phyloP scores from a whole-genome alignment of 1,140 invertebrate species.

The Trichoplusia ni region DNA sequence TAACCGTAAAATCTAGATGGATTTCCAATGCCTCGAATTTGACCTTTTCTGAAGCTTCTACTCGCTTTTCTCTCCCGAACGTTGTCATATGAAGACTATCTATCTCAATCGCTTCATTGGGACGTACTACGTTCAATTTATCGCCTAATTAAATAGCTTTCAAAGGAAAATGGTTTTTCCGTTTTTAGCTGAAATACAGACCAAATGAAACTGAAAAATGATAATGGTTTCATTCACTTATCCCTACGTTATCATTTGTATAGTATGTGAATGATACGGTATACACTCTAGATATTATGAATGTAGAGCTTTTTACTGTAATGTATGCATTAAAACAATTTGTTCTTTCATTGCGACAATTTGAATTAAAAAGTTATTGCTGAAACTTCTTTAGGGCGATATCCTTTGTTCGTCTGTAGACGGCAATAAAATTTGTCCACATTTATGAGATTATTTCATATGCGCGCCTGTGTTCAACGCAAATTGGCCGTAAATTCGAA shows the following conservation, averaged over 20 bases:
- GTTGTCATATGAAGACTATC: too few species aligned
- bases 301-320: too few species aligned
- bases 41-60: too few species aligned
- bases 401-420: neutral
- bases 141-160: constrained; percentile 12
- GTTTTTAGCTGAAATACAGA: neutral
- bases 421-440: constrained; percentile 7
- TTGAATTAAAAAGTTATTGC: neutral
- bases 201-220: constrained; percentile 5
- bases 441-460: constrained; percentile 20
- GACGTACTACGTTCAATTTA: neutral
- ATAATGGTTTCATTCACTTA: neutral
- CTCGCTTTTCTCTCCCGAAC: too few species aligned
- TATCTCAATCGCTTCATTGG: too few species aligned
- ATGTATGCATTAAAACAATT: too few species aligned
- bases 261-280: too few species aligned
- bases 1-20: too few species aligned
- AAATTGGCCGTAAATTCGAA: constrained; percentile 8
- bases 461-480: constrained; percentile 4
- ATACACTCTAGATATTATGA: too few species aligned
- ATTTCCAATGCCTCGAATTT: too few species aligned
- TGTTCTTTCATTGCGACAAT: neutral
- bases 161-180: neutral
- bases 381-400: neutral
- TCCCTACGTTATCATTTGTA: too few species aligned